Conservation (phyloP, 1,140 invertebrate genomes). For the Hyphantria cunea region DNA sequence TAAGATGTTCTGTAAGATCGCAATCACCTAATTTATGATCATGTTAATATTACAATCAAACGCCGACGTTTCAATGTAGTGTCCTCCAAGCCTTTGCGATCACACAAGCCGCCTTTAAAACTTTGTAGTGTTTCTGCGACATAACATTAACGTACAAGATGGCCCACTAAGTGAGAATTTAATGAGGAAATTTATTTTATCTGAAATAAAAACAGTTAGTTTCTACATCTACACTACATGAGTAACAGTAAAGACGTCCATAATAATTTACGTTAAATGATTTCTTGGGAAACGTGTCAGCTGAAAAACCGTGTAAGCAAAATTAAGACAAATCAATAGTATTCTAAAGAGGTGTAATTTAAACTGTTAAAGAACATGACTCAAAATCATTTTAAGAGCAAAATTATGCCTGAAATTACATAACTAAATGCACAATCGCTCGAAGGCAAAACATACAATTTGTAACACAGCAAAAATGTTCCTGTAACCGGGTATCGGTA, state of each 20-base stretch:
- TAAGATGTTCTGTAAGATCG: conserved; percentile 42
- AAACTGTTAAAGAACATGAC: background rate
- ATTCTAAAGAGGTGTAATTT: background rate
- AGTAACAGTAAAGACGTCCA: too few species aligned
- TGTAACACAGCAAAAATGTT: conserved; percentile 14
- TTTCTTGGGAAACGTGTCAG: background rate
- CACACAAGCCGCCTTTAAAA: conserved; percentile 14
- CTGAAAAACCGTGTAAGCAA: background rate
- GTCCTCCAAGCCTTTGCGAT: conserved; percentile 13
- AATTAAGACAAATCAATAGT: conserved; percentile 5
- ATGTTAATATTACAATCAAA: conserved; percentile 34
- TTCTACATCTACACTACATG: too few species aligned
- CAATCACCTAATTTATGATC: conserved; percentile 61
- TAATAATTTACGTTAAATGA: too few species aligned
- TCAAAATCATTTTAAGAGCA: background rate
- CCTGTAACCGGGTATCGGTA: conserved; percentile 27
- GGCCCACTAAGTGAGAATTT: background rate
- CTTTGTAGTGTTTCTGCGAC: conserved; percentile 8
- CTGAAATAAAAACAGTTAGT: conserved; percentile 7
- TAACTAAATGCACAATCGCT: background rate
- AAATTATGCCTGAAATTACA: background rate
- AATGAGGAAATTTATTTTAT: conserved; percentile 5
- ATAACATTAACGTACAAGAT: too few species aligned
- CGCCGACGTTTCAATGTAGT: conserved; percentile 25
- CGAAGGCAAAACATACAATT: conserved; percentile 2